These are phyloP conservation scores for zebrafish (Danio rerio) DNA, from an alignment of 2,113 vertebrate genomes.

Conservation along the genomic window GRCz12tu NC_133199.1:2604501-2605000, in stretches of 20 bases:
- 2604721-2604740: not conserved
- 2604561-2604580: slow-evolving; percentile 78
- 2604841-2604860: too few species aligned
- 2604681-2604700: too few species aligned
- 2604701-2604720: slow-evolving; percentile 16
- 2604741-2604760: not conserved
- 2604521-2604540: slow-evolving; percentile 71
- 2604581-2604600: slow-evolving; percentile 74
- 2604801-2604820: too few species aligned
- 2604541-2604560: slow-evolving; percentile 72
- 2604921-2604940: too few species aligned
- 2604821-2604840: too few species aligned
- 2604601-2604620: slow-evolving; percentile 48
- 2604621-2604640: not conserved
- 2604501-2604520: slow-evolving; percentile 73
- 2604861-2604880: too few species aligned
- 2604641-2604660: not conserved
- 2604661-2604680: not conserved
- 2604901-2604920: too few species aligned
- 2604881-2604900: too few species aligned
- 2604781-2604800: not conserved
- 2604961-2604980: too few species aligned
- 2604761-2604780: not conserved
- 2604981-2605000: too few species aligned
- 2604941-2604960: too few species aligned